Percentiles rank a stretch among this genome's conserved stretches.
phyloP scores from a whole-genome alignment of 2,113 vertebrate genomes.

The Hydrolagus affinis region DNA sequence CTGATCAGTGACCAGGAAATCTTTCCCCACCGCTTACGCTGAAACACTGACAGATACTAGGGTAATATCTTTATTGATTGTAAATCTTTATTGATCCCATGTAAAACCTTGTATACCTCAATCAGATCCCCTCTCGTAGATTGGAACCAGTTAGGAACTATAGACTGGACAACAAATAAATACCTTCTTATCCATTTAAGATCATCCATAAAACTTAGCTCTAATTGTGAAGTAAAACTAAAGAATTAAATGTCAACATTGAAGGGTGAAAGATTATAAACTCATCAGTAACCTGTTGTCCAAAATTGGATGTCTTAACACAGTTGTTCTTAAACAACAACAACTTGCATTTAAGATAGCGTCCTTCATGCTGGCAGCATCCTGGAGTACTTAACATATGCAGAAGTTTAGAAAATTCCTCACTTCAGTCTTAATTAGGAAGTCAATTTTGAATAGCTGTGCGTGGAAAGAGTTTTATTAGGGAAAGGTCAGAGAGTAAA shows the following conservation, averaged over 20 bases:
- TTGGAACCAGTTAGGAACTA: too few relatives aligned
- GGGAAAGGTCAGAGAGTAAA: background rate
- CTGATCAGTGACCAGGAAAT: background rate
- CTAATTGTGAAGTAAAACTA: background rate
- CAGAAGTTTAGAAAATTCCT: too few relatives aligned
- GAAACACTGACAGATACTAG: background rate
- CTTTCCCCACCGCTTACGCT: background rate
- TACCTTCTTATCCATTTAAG: background rate
- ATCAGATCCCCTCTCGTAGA: too few relatives aligned
- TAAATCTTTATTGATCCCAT: background rate
- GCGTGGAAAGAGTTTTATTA: background rate
- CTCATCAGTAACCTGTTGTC: background rate
- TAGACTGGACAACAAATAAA: background rate
- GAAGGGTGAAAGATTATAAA: background rate
- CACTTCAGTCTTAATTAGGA: too few relatives aligned
- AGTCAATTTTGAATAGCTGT: too few relatives aligned
- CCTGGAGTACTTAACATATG: too few relatives aligned
- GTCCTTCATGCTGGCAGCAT: too few relatives aligned
- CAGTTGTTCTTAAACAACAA: too few relatives aligned
- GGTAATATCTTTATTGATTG: too few relatives aligned
- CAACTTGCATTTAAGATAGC: too few relatives aligned
- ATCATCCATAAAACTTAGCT: background rate
- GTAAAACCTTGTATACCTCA: too few relatives aligned
- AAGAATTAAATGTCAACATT: background rate
- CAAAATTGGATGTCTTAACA: too few relatives aligned